Conservation (phyloP, 2,797 vertebrate genomes). For the Coluber constrictor region DNA sequence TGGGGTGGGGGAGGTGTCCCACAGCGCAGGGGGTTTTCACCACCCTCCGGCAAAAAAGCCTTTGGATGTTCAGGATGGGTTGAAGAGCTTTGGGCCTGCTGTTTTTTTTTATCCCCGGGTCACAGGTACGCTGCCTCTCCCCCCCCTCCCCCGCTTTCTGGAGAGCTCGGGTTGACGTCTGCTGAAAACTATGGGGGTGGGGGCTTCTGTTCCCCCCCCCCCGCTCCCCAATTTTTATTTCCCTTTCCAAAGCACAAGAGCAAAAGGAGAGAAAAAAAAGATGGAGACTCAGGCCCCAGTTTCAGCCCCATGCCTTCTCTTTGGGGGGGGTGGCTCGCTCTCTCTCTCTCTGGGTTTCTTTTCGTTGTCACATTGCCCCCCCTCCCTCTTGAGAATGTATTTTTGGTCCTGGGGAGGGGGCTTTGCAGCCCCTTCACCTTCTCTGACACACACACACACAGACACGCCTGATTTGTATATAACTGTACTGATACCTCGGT, state of each 20-base stretch:
- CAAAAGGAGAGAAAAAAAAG: background rate
- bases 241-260: slow-evolving; percentile 27
- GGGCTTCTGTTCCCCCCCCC: background rate
- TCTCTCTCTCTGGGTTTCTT: background rate
- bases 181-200: background rate
- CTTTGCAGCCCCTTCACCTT: background rate
- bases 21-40: background rate
- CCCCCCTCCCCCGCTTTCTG: background rate
- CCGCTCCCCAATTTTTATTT: background rate
- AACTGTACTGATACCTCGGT: slow-evolving; percentile 45
- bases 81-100: background rate
- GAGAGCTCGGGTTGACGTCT: background rate
- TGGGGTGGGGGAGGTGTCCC: no score
- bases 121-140: background rate
- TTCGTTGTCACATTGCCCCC: background rate
- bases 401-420: slow-evolving; percentile 3
- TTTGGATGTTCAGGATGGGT: background rate
- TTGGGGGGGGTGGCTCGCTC: no score
- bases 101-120: background rate
- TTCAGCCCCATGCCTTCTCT: background rate
- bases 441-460: background rate
- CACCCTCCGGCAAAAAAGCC: background rate
- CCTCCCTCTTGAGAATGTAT: slow-evolving; percentile 28
- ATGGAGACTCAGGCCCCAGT: background rate
- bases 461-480: slow-evolving; percentile 29